phyloP scores from a whole-genome alignment of 2,113 vertebrate genomes.

The Bostrychus sinensis region DNA sequence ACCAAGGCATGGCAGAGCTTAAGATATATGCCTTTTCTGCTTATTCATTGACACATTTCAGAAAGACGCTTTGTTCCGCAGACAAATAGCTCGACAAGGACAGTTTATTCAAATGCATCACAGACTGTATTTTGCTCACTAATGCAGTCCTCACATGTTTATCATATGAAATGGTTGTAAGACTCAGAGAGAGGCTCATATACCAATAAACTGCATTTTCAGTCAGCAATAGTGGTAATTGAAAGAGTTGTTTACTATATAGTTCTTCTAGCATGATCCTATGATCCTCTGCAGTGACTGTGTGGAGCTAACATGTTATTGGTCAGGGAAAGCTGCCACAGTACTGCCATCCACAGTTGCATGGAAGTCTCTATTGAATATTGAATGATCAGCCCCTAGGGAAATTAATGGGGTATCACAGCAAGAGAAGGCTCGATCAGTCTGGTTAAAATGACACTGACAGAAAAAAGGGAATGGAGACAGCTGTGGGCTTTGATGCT shows the following conservation, averaged over 20 bases:
- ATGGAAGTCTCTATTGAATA: conserved; percentile 72
- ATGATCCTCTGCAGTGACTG: conserved; percentile 18
- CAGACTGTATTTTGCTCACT: conserved; percentile 23
- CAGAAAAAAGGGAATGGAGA: conserved; percentile 43
- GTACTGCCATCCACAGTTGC: conserved; percentile 53
- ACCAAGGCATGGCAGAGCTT: not conserved
- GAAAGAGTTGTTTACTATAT: conserved; percentile 8
- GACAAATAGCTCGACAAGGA: conserved; percentile 38
- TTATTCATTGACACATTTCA: not conserved
- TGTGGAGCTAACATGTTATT: conserved; percentile 52
- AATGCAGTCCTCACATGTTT: conserved; percentile 9
- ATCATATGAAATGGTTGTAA: too few relatives aligned
- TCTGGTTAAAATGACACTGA: conserved; percentile 64
- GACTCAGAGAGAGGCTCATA: too few relatives aligned
- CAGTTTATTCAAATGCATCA: conserved; percentile 31
- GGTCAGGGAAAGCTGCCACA: conserved; percentile 40
- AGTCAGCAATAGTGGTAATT: not conserved
- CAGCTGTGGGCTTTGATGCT: conserved; percentile 32
- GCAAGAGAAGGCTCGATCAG: conserved; percentile 52
- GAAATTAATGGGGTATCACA: conserved; percentile 76
- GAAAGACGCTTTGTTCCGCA: conserved; percentile 36
- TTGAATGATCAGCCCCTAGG: conserved; percentile 71
- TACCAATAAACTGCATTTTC: conserved; percentile 11
- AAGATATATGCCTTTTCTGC: not conserved
- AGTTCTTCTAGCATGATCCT: conserved; percentile 29